Conservation (phyloP, 2,888 invertebrate species). For the Corythucha ciliata region DNA sequence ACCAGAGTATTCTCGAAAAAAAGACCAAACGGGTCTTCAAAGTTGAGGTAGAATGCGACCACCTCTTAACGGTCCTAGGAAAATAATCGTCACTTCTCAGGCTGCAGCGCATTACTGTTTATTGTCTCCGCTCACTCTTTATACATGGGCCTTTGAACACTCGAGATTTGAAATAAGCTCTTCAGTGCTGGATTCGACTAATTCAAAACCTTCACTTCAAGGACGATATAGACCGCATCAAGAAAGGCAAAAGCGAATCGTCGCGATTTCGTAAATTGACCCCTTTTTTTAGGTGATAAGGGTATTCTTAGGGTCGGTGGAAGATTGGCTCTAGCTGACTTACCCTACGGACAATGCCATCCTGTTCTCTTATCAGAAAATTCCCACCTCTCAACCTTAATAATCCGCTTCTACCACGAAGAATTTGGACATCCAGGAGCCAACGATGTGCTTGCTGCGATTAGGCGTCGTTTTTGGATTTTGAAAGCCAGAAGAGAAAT, state of each 20-base stretch:
- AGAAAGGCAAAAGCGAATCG: no score
- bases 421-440: conserved; percentile 6
- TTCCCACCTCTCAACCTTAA: conserved; percentile 15
- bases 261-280: neutral
- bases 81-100: neutral
- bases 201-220: no score
- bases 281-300: conserved; percentile 4
- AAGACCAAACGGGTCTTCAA: neutral
- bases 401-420: conserved; percentile 20
- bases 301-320: conserved; percentile 26
- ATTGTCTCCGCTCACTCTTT: neutral
- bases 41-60: neutral
- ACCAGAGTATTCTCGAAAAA: neutral
- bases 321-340: conserved; percentile 2
- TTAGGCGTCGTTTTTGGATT: conserved; percentile 16
- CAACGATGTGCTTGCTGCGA: neutral
- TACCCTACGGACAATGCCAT: conserved; percentile 8
- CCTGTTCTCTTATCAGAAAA: conserved; percentile 17
- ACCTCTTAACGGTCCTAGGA: no score
- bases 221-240: no score
- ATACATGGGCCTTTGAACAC: neutral
- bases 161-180: neutral
- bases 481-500: no score
- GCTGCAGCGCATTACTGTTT: neutral
- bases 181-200: no score